A percentile compares a stretch with the other conserved stretches of the same genome.
Conservation (phyloP, 2,797 vertebrate genomes). For the Spondyliosoma cantharus region DNA sequence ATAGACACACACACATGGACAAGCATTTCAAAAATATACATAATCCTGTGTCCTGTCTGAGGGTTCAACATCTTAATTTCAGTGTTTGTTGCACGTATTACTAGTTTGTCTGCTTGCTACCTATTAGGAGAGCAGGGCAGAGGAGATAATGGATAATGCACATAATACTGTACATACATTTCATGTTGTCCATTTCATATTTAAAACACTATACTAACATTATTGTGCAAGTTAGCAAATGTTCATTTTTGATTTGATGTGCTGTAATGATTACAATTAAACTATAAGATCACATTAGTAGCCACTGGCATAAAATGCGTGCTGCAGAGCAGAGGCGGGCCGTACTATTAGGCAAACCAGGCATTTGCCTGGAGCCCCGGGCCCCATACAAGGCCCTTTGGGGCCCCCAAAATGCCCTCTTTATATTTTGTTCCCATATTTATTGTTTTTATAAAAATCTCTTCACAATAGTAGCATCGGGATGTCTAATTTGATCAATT, state of each 20-base stretch:
- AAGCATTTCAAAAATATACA: conserved; percentile 3
- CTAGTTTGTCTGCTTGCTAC: conserved; percentile 26
- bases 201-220: not conserved
- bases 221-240: too few relatives aligned
- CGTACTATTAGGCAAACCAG: too few relatives aligned
- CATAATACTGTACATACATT: not conserved
- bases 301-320: too few relatives aligned
- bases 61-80: conserved; percentile 55
- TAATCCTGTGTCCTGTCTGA: conserved; percentile 34
- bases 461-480: too few relatives aligned
- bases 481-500: too few relatives aligned
- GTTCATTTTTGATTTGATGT: not conserved
- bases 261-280: conserved; percentile 3
- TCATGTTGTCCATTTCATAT: not conserved
- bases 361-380: too few relatives aligned
- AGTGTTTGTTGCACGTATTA: conserved; percentile 52
- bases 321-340: too few relatives aligned
- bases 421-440: too few relatives aligned
- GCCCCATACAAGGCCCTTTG: too few relatives aligned
- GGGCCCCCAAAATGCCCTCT: too few relatives aligned
- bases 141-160: conserved; percentile 6
- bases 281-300: too few relatives aligned
- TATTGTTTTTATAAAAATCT: too few relatives aligned
- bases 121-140: conserved; percentile 24
- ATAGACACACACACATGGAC: not conserved